Evolutionary conservation across 2,797 vertebrate genomes (phyloP).

Genomic region (Mus spretus): DNA sequence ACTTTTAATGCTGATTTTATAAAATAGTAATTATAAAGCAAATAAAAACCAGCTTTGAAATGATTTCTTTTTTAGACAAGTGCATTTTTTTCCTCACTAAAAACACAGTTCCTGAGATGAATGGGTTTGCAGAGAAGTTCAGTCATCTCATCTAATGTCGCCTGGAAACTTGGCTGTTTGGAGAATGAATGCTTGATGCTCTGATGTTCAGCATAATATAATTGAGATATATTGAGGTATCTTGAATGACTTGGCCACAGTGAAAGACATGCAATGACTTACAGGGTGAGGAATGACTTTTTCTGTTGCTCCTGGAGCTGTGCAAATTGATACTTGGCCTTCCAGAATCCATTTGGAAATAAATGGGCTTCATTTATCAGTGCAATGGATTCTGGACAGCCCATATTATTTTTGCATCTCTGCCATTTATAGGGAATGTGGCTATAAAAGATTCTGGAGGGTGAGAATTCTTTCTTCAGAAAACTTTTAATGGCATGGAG

Average conservation of each 20-base stretch:
- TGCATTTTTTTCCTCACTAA: not conserved
- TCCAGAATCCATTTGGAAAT: conserved; percentile 53
- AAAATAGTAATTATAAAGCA: conserved; percentile 36
- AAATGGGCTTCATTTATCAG: conserved; percentile 69
- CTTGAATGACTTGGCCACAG: conserved; percentile 2
- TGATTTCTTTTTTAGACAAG: not conserved
- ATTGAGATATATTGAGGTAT: conserved; percentile 25
- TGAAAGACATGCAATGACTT: not conserved
- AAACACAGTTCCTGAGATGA: conserved; percentile 39
- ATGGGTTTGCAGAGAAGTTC: conserved; percentile 49
- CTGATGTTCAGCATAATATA: conserved; percentile 58
- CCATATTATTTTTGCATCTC: conserved; percentile 34
- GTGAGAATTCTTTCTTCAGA: conserved; percentile 8
- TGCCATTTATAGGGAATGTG: conserved; percentile 16
- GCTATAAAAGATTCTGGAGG: conserved; percentile 44
- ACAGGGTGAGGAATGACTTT: conserved; percentile 42
- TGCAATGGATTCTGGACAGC: not conserved
- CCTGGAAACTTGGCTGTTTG: conserved; percentile 42
- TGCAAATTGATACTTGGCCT: conserved; percentile 56
- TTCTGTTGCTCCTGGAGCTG: conserved; percentile 48
- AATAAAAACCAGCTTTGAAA: conserved; percentile 11
- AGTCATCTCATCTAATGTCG: not conserved
- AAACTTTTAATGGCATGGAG: conserved; percentile 45
- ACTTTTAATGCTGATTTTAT: conserved; percentile 60
- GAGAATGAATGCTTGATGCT: conserved; percentile 62